Base-by-base conservation (phyloP, 2,797 vertebrate genomes). In the Macrochelys suwanniensis region DNA sequence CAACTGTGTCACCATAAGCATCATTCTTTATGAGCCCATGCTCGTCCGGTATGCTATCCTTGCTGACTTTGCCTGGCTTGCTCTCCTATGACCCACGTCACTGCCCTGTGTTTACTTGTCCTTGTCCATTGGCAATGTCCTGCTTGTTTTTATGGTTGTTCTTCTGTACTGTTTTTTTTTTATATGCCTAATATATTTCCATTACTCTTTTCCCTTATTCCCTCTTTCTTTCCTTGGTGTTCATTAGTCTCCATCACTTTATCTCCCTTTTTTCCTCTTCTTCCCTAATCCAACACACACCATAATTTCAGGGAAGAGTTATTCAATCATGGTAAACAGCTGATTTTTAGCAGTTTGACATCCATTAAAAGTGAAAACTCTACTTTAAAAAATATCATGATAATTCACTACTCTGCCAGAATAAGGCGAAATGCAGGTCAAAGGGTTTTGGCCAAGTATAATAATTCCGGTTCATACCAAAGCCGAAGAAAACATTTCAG, bases 281-380 rank as follows among this genome's bases (percentile, higher is more conserved):
- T 76, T 89, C 95, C 94, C 93, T 88, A 68, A 80, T 96, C 16
- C 80, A 93, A 82, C 82, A 92, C 71, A 84, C n/a, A 94, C 45
- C 80, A 93, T 97, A 92, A 94, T 94, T 96, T 96, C 87, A 91
- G 42, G 94, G 82, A 96, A 85, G 90, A 88, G 91, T 91, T 91
- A 89, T 89, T 96, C 91, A 82, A 6, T 97, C 93, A 96, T 96
- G 94, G 94, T 95, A 97, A 96, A 82, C 85, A 94, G 85, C 87
- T 95, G 89, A 0, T 94, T 96, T 95, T 96, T 82, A 93, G 51
- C 89, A 95, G 84, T 95, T 94, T 93, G 82, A 89, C 76, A 92
- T 92, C 91, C 82, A 68, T 78, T 92, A 89, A 50, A 92, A 96
- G 84, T 79, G 59, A 82, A 95, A 96, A 95, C 49, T 80, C 47